Evolutionary conservation across 2,797 vertebrate species (phyloP).

Genomic region (Chromobotia macracanthus): DNA sequence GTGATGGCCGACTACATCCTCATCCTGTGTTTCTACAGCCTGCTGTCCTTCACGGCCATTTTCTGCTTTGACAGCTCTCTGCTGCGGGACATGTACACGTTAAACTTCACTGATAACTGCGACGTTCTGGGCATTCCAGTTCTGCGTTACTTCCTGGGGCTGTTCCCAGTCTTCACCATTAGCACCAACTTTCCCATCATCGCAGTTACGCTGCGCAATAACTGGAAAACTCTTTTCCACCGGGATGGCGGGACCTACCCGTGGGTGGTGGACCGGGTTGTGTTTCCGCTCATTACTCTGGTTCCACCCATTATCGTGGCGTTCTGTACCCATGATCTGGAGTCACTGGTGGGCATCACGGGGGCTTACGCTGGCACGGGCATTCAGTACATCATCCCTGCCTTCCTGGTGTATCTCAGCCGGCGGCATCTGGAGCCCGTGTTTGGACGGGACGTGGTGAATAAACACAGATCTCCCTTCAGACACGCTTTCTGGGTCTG

Average conservation of each 20-base stretch:
- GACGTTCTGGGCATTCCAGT: conserved; percentile 75
- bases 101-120: conserved; percentile 92
- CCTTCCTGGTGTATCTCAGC: conserved; percentile 83
- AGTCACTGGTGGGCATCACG: conserved; percentile 93
- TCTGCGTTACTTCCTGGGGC: conserved; percentile 91
- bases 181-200: conserved; percentile 99
- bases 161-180: conserved; percentile 97
- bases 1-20: conserved; percentile 87
- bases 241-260: conserved; percentile 95
- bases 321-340: conserved; percentile 94
- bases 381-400: conserved; percentile 93
- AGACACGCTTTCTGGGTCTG: conserved; percentile 89
- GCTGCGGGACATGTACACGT: conserved; percentile 96
- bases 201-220: conserved; percentile 94
- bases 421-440: conserved; percentile 84
- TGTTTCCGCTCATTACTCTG: no score
- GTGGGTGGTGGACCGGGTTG: conserved; percentile 91
- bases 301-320: conserved; percentile 90
- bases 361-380: conserved; percentile 94
- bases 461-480: conserved; percentile 92
- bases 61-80: conserved; percentile 90
- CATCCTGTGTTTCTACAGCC: conserved; percentile 91
- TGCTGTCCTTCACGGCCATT: conserved; percentile 94
- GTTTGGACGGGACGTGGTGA: conserved; percentile 78
- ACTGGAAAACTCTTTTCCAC: conserved; percentile 98